Evolutionary conservation across 1,140 invertebrate species (phyloP).

Genomic region (Charaxes varanes): DNA sequence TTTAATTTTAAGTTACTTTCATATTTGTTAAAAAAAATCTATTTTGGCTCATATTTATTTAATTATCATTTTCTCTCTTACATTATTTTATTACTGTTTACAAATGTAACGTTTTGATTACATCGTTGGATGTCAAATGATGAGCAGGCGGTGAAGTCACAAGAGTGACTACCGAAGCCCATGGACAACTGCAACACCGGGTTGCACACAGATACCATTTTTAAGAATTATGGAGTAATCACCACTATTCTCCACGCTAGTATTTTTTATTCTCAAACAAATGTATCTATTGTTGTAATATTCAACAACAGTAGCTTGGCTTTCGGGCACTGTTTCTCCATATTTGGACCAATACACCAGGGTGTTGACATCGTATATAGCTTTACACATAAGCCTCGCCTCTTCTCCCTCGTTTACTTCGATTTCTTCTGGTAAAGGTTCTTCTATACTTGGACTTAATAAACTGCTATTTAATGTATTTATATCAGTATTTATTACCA

Average conservation of each 20-base stretch:
- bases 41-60: too few species aligned
- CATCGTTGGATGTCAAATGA: too few species aligned
- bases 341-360: slow-evolving; percentile 19
- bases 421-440: slow-evolving; percentile 16
- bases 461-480: slow-evolving; percentile 17
- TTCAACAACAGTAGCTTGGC: slow-evolving; percentile 12
- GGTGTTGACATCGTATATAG: slow-evolving; percentile 19
- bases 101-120: too few species aligned
- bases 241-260: slow-evolving; percentile 14
- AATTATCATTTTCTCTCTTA: too few species aligned
- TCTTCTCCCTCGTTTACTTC: slow-evolving; percentile 25
- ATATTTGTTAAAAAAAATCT: too few species aligned
- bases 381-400: slow-evolving; percentile 21
- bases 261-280: slow-evolving; percentile 20
- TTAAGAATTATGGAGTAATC: slow-evolving; percentile 18
- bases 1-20: too few species aligned
- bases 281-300: slow-evolving; percentile 22
- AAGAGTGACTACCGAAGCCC: too few species aligned
- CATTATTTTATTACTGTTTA: too few species aligned
- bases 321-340: slow-evolving; percentile 10
- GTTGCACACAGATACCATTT: too few species aligned
- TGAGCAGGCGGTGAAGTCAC: too few species aligned
- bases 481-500: slow-evolving; percentile 19
- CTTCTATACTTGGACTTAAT: slow-evolving; percentile 19
- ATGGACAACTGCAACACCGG: too few species aligned